These are phyloP conservation scores for Phoenoteleia sp. DNA, from an alignment of 2,888 invertebrate genomes.

Conservation along the genomic window DNA sequence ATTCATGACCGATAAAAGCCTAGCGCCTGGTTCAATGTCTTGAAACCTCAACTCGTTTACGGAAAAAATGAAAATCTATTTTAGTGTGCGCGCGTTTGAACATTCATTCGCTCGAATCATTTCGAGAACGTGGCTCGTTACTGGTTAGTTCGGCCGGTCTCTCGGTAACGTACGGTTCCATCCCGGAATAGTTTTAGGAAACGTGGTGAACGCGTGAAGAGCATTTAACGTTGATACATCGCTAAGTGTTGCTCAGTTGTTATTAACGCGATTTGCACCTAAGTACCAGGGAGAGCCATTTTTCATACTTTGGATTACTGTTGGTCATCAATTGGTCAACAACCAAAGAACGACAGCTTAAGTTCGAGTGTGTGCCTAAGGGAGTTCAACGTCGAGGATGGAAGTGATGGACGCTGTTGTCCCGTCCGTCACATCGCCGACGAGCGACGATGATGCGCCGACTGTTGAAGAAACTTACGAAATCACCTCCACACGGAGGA, in stretches of 20 bases:
- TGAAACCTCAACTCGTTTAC: slow-evolving; percentile 75
- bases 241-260: slow-evolving; percentile 32
- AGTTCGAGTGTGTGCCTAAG: slow-evolving; percentile 49
- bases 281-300: too few relatives aligned
- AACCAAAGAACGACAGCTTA: background rate
- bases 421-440: slow-evolving; percentile 77
- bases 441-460: slow-evolving; percentile 80
- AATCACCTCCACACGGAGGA: slow-evolving; percentile 85
- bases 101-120: slow-evolving; percentile 77
- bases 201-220: slow-evolving; percentile 65
- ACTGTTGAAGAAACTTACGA: slow-evolving; percentile 85
- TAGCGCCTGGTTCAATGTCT: slow-evolving; percentile 61
- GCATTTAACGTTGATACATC: slow-evolving; percentile 41
- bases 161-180: slow-evolving; percentile 82
- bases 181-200: slow-evolving; percentile 82
- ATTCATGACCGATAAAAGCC: slow-evolving; percentile 13
- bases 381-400: slow-evolving; percentile 77
- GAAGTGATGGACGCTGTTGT: slow-evolving; percentile 83
- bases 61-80: slow-evolving; percentile 83
- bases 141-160: slow-evolving; percentile 82
- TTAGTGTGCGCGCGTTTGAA: slow-evolving; percentile 80
- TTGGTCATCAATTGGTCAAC: background rate
- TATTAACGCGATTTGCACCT: background rate
- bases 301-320: background rate
- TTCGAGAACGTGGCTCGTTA: slow-evolving; percentile 74